Base-by-base conservation (phyloP, 2,888 invertebrate species). In the Lasioglossum malachurum region DNA sequence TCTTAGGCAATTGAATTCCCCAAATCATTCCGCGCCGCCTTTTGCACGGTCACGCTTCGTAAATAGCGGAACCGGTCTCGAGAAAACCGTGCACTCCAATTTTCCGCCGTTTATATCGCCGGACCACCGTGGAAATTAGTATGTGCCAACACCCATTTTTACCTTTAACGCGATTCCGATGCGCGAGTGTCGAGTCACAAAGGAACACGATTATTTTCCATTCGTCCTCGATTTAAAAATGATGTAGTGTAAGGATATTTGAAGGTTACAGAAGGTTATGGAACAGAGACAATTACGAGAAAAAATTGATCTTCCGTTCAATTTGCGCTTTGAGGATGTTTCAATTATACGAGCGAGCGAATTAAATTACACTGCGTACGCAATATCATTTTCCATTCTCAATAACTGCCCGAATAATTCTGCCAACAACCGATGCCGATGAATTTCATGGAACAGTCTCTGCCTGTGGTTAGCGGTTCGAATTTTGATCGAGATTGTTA, bases 1-100 rank as follows among this genome's bases (percentile, higher is more conserved):
- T 35, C 74, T 46, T 27, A 69, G 76, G 67, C 72, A 74, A 78
- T 88, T 81, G 69, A 80, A 77, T 77, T 75, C 78, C 49, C 57
- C 81, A 49, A 74, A 80, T 44, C 80, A 87, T 76, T 77, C 76
- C 81, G 71, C 27, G 75, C 73, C 57, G 69, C 31, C 53, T 67
- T 79, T 87, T 78, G 31, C 80, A 44, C 80, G 38, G 67, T 75
- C 60, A 67, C 76, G 78, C 64, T 46, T 74, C 46, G 41, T 38
- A 3, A 72, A 67, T 46, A 19, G 27, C 31, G 27, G 53, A 46
- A 46, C 38, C 44, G 31, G 7, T n/a, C 23, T 72, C 44, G 27
- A 27, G 44, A 72, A 44, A 72, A 44, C 57, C 46, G 35, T 60
- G 3, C 10, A 31, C 19, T 31, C 7, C 41, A 27, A 79, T 82